Evolutionary conservation across 2,888 invertebrate genomes (phyloP).

Genomic region (Lamellibrachia columna): DNA sequence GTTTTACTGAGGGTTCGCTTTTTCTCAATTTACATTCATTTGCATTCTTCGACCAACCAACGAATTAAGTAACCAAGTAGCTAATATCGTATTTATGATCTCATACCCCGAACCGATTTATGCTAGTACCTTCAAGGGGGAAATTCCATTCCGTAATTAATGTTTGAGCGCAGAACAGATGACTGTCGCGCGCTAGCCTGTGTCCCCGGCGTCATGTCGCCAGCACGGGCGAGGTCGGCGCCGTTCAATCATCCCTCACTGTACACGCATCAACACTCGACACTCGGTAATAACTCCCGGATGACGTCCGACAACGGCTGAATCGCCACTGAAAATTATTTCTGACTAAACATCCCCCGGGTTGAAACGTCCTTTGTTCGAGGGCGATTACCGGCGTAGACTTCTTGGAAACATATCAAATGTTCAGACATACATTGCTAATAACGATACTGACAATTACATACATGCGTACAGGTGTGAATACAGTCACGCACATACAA

Average conservation of each 20-base stretch:
- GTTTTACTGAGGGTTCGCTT: neutral
- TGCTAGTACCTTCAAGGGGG: neutral
- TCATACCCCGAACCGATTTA: neutral
- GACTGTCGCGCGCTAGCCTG: neutral
- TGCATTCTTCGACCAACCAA: neutral
- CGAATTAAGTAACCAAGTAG: neutral
- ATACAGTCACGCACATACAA: no score
- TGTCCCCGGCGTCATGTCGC: neutral
- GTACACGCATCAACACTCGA: neutral
- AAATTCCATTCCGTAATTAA: slow-evolving; percentile 5
- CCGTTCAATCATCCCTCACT: neutral
- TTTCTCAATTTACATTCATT: neutral
- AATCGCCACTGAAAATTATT: neutral
- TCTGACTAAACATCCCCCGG: neutral
- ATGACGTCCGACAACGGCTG: neutral
- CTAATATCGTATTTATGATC: neutral
- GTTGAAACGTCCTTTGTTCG: neutral
- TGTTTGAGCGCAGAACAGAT: neutral
- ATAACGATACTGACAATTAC: neutral
- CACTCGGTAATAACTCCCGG: neutral
- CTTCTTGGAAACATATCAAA: neutral
- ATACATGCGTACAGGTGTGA: neutral
- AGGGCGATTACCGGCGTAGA: neutral
- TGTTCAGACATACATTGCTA: neutral
- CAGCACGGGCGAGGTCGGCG: neutral